Evolutionary conservation across 2,113 vertebrate species (phyloP).

Genomic region (Marmota monax): DNA sequence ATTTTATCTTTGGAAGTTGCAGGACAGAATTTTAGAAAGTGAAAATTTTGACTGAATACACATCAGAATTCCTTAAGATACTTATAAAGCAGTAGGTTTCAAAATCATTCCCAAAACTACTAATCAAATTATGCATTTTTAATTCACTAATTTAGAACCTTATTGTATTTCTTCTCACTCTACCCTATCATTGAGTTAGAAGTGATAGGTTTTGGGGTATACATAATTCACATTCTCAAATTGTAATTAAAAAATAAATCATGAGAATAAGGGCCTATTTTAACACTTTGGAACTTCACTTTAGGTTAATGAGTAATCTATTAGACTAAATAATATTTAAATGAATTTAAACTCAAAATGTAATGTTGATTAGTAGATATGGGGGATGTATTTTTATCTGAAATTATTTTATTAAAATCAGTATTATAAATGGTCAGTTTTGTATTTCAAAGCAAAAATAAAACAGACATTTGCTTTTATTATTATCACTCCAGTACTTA

Average conservation of each 20-base stretch:
- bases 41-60: not conserved
- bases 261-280: not conserved
- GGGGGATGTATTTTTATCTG: not conserved
- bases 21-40: not conserved
- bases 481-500: not conserved
- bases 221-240: not conserved
- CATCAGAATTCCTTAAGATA: not conserved
- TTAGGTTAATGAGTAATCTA: constrained; percentile 11
- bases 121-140: constrained; percentile 27
- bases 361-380: not conserved
- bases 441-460: constrained; percentile 19
- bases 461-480: not conserved
- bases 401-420: constrained; percentile 17
- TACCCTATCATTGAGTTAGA: not conserved
- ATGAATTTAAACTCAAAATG: not conserved
- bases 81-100: not conserved
- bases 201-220: not conserved
- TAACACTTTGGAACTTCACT: not conserved
- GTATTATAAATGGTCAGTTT: not conserved
- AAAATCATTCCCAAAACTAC: not conserved
- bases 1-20: not conserved
- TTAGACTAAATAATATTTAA: not conserved
- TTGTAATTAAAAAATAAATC: not conserved
- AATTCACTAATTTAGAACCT: not conserved
- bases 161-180: not conserved